phyloP scores from a whole-genome alignment of 64 coral and sea anemone genomes.

The Acropora tenuis region DNA sequence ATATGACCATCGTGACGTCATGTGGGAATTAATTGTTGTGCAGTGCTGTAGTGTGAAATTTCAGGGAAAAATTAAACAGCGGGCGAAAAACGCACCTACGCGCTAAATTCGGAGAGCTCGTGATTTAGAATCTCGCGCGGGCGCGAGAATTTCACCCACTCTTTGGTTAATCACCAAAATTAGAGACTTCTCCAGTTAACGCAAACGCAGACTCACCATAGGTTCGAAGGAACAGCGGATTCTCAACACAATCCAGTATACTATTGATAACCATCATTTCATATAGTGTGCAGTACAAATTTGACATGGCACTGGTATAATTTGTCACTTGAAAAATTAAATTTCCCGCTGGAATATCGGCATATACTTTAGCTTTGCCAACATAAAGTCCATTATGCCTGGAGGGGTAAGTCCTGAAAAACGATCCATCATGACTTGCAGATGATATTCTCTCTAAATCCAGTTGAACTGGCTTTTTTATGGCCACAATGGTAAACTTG shows the following conservation, averaged over 20 bases:
- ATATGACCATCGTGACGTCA: no score
- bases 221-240: background rate
- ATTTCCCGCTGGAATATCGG: background rate
- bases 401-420: background rate
- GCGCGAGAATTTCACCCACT: no score
- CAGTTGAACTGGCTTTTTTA: background rate
- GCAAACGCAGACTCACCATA: background rate
- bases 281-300: constrained; percentile 6
- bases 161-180: no score
- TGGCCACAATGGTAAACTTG: constrained; percentile 1
- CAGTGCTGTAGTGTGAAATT: no score
- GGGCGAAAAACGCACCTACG: no score
- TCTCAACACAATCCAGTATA: background rate
- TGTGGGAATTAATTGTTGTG: no score
- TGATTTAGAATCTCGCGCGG: no score
- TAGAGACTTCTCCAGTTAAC: no score
- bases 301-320: background rate
- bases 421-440: background rate
- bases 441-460: constrained; percentile 4
- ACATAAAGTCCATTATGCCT: background rate
- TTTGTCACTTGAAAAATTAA: background rate
- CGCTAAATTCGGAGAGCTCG: no score
- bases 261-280: background rate
- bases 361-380: background rate
- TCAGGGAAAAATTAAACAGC: no score